Base-by-base conservation (phyloP, 2,888 invertebrate species). In the Gymnocheta viridis region DNA sequence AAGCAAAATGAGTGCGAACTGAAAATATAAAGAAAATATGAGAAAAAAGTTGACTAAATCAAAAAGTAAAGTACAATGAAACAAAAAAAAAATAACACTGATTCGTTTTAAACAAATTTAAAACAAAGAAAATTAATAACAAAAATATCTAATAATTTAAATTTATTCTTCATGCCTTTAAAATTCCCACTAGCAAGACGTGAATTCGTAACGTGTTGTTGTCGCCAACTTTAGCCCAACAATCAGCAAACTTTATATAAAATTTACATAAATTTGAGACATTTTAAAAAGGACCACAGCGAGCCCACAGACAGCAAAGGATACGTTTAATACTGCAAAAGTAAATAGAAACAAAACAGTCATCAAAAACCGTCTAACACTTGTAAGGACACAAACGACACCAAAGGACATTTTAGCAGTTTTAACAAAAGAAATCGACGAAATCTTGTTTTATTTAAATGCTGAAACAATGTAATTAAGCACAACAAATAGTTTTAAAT, bases 191-290 rank as follows among this genome's bases (percentile, higher is more conserved):
- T 22, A 58, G 69, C 66, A 83, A 80, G 77, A 73, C 47, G 47
- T 54, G 70, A 77, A 80, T 80, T 72, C 67, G 51, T 60, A 77
- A 77, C 66, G 67, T 84, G 44, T 73, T 77, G 82, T 62, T 78
- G 54, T 19, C 35, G 35, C 72, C 67, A 80, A 80, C 35, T 83
- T 76, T 80, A 60, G 70, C 14, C 76, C 83, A 81, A 78, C 84
- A 84, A 78, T 81, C 84, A 84, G 77, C 69, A 84, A 84, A 81
- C 62, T 81, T 84, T 84, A 29, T 69, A 19, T 51, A 35, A 67
- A 84, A 84, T 84, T 84, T 73, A 64, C 84, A 84, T 84, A 84
- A 84, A 81, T 78, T 84, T 84, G 62, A 73, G 69, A 77, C 41
- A 84, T 54, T 78, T 81, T 64, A 6, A 76, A 80, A 72, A 56